These are phyloP conservation scores for Hylaeus volcanicus DNA, from an alignment of 1,140 invertebrate species.

Conservation along the genomic window DNA sequence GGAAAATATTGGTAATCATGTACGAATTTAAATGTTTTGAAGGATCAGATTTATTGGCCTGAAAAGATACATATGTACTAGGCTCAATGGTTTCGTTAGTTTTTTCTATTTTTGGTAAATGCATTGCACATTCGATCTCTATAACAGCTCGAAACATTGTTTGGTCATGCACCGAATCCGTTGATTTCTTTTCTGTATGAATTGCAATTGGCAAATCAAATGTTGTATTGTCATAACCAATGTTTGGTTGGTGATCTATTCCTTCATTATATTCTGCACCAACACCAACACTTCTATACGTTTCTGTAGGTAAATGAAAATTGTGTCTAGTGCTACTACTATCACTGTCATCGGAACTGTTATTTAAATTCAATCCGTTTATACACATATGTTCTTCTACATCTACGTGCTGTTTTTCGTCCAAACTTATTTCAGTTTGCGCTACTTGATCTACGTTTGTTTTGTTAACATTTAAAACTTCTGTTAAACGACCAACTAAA, in stretches of 20 bases:
- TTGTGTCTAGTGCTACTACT: slow-evolving; percentile 68
- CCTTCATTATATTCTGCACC: slow-evolving; percentile 75
- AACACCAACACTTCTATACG: slow-evolving; percentile 76
- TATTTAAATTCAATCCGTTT: slow-evolving; percentile 54
- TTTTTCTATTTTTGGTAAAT: slow-evolving; percentile 81
- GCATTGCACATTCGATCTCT: slow-evolving; percentile 82
- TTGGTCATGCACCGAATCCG: not conserved
- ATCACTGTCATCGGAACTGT: slow-evolving; percentile 68
- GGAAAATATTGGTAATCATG: slow-evolving; percentile 80
- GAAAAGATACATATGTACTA: slow-evolving; percentile 83
- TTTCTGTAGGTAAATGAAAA: slow-evolving; percentile 71
- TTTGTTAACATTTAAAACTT: slow-evolving; percentile 55
- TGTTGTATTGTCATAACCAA: slow-evolving; percentile 33
- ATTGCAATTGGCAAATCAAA: slow-evolving; percentile 9
- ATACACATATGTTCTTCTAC: slow-evolving; percentile 12
- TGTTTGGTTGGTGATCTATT: slow-evolving; percentile 44
- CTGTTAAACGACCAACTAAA: slow-evolving; percentile 56
- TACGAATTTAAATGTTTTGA: slow-evolving; percentile 68
- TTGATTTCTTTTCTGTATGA: slow-evolving; percentile 16
- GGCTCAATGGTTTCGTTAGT: slow-evolving; percentile 76
- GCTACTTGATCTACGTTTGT: slow-evolving; percentile 51
- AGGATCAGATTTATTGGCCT: slow-evolving; percentile 75
- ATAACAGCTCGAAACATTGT: slow-evolving; percentile 78
- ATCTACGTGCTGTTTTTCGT: slow-evolving; percentile 14
- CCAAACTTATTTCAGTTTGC: slow-evolving; percentile 57